Conservation (phyloP, 2,888 invertebrate genomes). For the Ceramica pisi region DNA sequence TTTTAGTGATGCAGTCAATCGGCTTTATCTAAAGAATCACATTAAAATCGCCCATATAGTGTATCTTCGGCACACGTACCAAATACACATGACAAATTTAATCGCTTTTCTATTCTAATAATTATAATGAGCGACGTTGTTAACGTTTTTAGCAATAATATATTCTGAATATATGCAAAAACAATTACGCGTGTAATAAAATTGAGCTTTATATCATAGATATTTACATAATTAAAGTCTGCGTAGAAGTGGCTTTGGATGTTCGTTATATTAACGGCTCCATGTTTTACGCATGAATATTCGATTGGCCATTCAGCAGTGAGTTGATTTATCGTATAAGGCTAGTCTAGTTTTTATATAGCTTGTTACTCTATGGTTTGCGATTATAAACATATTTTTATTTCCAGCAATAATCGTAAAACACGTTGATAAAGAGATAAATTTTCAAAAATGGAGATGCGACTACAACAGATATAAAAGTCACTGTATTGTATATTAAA, state of each 20-base stretch:
- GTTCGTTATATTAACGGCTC: slow-evolving; percentile 70
- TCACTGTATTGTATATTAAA: not conserved
- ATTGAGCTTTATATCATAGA: slow-evolving; percentile 68
- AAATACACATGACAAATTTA: slow-evolving; percentile 37
- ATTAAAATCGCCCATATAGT: slow-evolving; percentile 34
- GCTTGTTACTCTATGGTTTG: slow-evolving; percentile 45
- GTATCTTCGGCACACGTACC: slow-evolving; percentile 41
- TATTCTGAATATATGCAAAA: slow-evolving; percentile 53
- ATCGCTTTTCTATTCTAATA: slow-evolving; percentile 52
- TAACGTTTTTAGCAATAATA: slow-evolving; percentile 42
- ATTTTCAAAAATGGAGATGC: slow-evolving; percentile 26
- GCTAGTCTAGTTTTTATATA: slow-evolving; percentile 65
- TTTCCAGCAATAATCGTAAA: slow-evolving; percentile 61
- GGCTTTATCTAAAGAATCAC: slow-evolving; percentile 36
- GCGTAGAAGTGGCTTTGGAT: slow-evolving; percentile 74
- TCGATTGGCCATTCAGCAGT: slow-evolving; percentile 75
- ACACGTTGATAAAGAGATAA: slow-evolving; percentile 44
- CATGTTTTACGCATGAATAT: slow-evolving; percentile 81
- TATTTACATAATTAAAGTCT: slow-evolving; percentile 82
- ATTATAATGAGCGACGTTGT: slow-evolving; percentile 29
- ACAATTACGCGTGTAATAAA: slow-evolving; percentile 64
- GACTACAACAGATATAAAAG: slow-evolving; percentile 25
- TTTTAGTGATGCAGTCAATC: slow-evolving; percentile 46
- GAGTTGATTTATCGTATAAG: slow-evolving; percentile 71
- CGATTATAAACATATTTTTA: slow-evolving; percentile 55